Conservation (phyloP, 2,888 invertebrate genomes). For the Standfussiana lucernea region DNA sequence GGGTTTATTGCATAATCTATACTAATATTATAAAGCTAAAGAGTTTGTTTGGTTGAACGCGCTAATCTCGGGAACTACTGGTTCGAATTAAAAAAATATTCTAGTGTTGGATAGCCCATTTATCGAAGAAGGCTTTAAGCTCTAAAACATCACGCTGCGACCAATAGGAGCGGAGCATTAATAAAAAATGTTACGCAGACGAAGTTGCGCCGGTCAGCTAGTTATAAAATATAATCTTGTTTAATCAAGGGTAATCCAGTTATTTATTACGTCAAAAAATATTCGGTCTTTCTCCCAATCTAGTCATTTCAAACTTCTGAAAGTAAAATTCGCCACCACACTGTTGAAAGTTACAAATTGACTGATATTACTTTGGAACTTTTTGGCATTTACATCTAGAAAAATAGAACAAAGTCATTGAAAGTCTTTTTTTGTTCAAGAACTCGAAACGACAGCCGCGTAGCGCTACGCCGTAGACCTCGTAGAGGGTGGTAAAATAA, state of each 20-base stretch:
- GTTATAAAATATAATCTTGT: not conserved
- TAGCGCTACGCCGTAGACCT: constrained; percentile 63
- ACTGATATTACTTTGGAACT: constrained; percentile 60
- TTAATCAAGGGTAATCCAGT: not conserved
- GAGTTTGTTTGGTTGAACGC: no score
- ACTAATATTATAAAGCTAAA: no score
- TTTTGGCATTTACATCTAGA: constrained; percentile 50
- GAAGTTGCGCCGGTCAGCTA: no score
- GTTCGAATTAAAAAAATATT: no score
- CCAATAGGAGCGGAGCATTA: no score
- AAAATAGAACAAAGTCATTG: constrained; percentile 61
- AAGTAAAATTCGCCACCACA: constrained; percentile 41
- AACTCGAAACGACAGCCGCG: constrained; percentile 39
- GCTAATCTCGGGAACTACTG: no score
- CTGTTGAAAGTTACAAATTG: constrained; percentile 51
- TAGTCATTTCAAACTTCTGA: constrained; percentile 22
- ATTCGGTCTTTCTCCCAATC: constrained; percentile 10
- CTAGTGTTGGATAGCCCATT: no score
- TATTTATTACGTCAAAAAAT: constrained; percentile 18
- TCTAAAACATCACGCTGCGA: no score
- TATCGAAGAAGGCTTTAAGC: no score
- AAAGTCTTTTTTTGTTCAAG: constrained; percentile 53
- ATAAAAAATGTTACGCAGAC: no score
- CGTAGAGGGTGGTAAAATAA: constrained; percentile 55
- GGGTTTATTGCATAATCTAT: not conserved